Conservation (phyloP, 2,113 vertebrate species). For the Garra rufa region DNA sequence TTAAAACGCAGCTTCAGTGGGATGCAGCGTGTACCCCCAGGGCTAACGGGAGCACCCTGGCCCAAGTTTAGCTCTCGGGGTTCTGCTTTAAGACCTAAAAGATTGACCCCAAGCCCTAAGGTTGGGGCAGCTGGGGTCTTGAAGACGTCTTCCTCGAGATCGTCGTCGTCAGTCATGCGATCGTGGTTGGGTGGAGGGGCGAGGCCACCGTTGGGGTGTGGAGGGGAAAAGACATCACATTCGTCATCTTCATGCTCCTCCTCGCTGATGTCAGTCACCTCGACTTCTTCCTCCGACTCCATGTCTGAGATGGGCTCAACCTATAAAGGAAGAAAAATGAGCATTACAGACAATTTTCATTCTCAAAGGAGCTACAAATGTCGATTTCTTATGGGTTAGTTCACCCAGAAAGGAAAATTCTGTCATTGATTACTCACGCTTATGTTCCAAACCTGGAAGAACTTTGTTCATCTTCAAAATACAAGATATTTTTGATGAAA, state of each 20-base stretch:
- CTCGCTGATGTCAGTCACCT: slow-evolving; percentile 91
- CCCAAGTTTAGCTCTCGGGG: slow-evolving; percentile 60
- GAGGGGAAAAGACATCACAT: slow-evolving; percentile 64
- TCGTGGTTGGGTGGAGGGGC: slow-evolving; percentile 41
- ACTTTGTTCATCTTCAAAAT: no score
- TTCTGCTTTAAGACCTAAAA: slow-evolving; percentile 71
- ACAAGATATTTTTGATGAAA: no score
- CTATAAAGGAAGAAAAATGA: slow-evolving; percentile 53
- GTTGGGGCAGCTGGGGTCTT: slow-evolving; percentile 82
- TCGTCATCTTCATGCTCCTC: slow-evolving; percentile 71
- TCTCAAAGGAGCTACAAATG: not conserved
- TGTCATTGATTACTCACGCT: no score
- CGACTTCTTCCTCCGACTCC: slow-evolving; percentile 86
- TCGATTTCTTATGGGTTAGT: not conserved
- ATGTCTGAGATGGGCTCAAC: slow-evolving; percentile 89
- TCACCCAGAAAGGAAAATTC: no score
- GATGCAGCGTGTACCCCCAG: slow-evolving; percentile 79
- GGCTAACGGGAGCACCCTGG: slow-evolving; percentile 64
- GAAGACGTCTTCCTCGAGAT: slow-evolving; percentile 87
- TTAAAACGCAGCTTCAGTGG: slow-evolving; percentile 92
- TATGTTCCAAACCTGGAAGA: no score
- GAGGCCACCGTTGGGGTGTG: slow-evolving; percentile 37
- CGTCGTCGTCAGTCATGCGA: slow-evolving; percentile 64
- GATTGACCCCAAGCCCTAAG: slow-evolving; percentile 46
- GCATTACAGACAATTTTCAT: not conserved